A percentile compares a stretch with the other conserved stretches of the same genome.
phyloP scores from a whole-genome alignment of 2,888 invertebrate species.

The Scaptomyza polygonia region DNA sequence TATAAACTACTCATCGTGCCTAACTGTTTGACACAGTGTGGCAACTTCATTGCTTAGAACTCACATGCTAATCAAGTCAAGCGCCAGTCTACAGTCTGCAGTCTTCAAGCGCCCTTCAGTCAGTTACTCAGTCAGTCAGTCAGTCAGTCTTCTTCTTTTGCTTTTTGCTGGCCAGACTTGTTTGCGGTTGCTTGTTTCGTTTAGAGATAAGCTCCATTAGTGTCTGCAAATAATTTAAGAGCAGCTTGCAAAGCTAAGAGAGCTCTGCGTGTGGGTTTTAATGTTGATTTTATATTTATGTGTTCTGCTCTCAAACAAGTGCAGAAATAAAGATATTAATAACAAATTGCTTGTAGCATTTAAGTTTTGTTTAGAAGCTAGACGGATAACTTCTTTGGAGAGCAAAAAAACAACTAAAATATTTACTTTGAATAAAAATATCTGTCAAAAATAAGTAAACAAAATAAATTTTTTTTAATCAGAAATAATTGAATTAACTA shows the following conservation, averaged over 20 bases:
- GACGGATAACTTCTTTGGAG: no score
- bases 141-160: conserved; percentile 10
- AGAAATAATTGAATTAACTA: no score
- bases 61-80: conserved; percentile 71
- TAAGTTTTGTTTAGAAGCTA: conserved; percentile 4
- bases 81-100: conserved; percentile 58
- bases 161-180: conserved; percentile 56
- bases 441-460: no score
- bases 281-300: conserved; percentile 1
- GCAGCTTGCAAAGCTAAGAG: conserved; percentile 39
- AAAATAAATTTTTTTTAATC: no score
- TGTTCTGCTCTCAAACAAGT: conserved; percentile 26
- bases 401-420: no score
- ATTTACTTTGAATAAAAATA: no score
- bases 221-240: conserved; percentile 83
- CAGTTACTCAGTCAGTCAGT: conserved; percentile 27
- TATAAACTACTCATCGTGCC: conserved; percentile 34
- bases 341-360: conserved; percentile 39
- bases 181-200: conserved; percentile 82
- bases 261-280: conserved; percentile 43
- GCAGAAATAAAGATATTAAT: conserved; percentile 74
- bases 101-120: conserved; percentile 14
- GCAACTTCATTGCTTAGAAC: conserved; percentile 53
- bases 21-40: conserved; percentile 65
- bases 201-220: conserved; percentile 84